Conservation (phyloP, 2,888 invertebrate genomes). For the Steromphala cineraria region DNA sequence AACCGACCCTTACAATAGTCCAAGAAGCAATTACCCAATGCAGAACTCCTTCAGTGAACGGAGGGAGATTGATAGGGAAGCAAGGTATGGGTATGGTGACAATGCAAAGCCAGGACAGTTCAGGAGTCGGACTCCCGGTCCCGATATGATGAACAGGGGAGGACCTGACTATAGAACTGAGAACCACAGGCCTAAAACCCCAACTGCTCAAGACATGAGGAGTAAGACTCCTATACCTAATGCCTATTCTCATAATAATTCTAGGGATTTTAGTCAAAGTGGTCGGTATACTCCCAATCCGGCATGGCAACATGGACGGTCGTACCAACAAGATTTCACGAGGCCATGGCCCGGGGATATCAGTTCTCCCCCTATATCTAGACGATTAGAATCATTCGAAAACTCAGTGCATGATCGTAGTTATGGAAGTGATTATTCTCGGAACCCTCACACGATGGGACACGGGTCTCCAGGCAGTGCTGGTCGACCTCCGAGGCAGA, state of each 20-base stretch:
- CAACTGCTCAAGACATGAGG: slow-evolving; percentile 70
- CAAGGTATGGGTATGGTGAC: slow-evolving; percentile 30
- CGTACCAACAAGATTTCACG: slow-evolving; percentile 33
- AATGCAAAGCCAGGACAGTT: slow-evolving; percentile 64
- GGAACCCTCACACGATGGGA: slow-evolving; percentile 21
- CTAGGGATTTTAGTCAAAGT: slow-evolving; percentile 34
- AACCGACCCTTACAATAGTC: slow-evolving; percentile 23
- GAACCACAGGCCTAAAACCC: slow-evolving; percentile 67
- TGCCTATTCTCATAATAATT: slow-evolving; percentile 33
- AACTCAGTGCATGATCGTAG: slow-evolving; percentile 40
- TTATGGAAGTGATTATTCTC: slow-evolving; percentile 39
- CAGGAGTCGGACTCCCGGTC: slow-evolving; percentile 75
- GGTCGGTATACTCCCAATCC: slow-evolving; percentile 46
- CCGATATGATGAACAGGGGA: slow-evolving; percentile 71
- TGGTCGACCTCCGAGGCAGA: slow-evolving; percentile 74
- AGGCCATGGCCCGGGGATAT: slow-evolving; percentile 41
- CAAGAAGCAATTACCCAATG: slow-evolving; percentile 46
- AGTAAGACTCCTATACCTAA: slow-evolving; percentile 71
- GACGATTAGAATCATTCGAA: slow-evolving; percentile 39
- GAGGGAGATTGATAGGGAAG: slow-evolving; percentile 36
- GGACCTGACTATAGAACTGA: slow-evolving; percentile 63
- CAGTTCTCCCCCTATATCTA: slow-evolving; percentile 33
- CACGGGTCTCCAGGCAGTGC: slow-evolving; percentile 52
- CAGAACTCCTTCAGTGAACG: slow-evolving; percentile 47
- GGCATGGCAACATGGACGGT: slow-evolving; percentile 42